A percentile compares a stretch with the other conserved stretches of the same genome.
phyloP scores from a whole-genome alignment of 2,113 vertebrate species.

The Gorilla gorilla region DNA sequence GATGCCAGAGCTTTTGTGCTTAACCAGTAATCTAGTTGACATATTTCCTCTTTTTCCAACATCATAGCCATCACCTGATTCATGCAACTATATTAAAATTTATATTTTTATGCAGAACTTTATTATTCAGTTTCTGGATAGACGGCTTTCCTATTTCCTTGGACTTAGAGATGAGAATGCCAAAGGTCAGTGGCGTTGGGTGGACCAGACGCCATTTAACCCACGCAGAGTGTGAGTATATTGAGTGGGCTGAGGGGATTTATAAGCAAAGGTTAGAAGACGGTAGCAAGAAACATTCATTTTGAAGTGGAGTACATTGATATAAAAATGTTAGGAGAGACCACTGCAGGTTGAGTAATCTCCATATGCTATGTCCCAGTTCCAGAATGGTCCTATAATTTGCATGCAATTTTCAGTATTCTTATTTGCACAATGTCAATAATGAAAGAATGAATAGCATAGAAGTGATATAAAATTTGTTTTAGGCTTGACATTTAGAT shows the following conservation, averaged over 20 bases:
- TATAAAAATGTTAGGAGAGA: neutral
- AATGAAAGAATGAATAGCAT: neutral
- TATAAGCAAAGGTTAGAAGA: neutral
- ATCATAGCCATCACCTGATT: neutral
- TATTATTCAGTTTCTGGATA: slow-evolving; percentile 51
- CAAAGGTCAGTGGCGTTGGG: slow-evolving; percentile 46
- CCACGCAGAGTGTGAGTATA: slow-evolving; percentile 49
- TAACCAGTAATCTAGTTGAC: neutral
- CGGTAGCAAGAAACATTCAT: neutral
- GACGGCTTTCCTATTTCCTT: slow-evolving; percentile 61
- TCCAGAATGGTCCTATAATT: neutral
- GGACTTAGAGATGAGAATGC: slow-evolving; percentile 23
- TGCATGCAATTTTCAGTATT: neutral
- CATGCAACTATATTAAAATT: slow-evolving; percentile 3
- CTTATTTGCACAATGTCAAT: neutral
- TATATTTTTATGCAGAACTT: slow-evolving; percentile 58
- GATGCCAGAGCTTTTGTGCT: neutral
- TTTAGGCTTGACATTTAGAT: neutral
- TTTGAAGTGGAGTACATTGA: neutral
- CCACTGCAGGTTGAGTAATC: neutral
- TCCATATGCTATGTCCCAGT: neutral
- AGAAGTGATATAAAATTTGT: neutral
- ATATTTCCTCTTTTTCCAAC: neutral
- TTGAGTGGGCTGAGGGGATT: neutral
- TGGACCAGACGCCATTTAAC: slow-evolving; percentile 55